These are phyloP conservation scores for Bujurquina vittata DNA, from an alignment of 2,113 vertebrate species.

Conservation along the genomic window DNA sequence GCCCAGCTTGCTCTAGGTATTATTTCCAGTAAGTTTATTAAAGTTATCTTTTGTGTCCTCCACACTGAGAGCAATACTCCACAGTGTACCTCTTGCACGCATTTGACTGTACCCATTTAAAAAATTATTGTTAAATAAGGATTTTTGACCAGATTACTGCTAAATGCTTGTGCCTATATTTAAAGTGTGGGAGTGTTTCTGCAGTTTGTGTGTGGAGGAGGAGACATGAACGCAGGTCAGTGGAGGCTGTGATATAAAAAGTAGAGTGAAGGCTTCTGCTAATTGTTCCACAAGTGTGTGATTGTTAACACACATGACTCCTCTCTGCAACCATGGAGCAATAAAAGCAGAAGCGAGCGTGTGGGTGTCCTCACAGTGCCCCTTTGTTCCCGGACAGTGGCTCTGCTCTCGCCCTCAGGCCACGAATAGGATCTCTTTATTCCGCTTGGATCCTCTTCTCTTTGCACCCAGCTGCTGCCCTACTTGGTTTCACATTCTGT, in stretches of 20 bases:
- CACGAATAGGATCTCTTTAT: slow-evolving; percentile 56
- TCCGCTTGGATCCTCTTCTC: slow-evolving; percentile 55
- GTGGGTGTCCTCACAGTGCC: slow-evolving; percentile 17
- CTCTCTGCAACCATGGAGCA: background rate
- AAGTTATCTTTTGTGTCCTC: background rate
- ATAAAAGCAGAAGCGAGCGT: slow-evolving; percentile 44
- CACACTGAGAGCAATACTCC: background rate
- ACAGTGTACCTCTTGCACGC: background rate
- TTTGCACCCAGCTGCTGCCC: slow-evolving; percentile 54
- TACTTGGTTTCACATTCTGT: slow-evolving; percentile 58
- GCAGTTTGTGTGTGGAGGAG: background rate
- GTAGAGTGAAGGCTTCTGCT: slow-evolving; percentile 5
- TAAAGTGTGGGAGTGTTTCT: background rate
- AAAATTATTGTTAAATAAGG: background rate
- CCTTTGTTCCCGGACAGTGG: slow-evolving; percentile 40
- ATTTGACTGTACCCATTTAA: background rate
- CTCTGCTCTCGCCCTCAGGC: slow-evolving; percentile 21
- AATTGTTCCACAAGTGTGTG: slow-evolving; percentile 5
- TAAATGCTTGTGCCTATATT: background rate
- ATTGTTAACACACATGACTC: background rate
- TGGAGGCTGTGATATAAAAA: slow-evolving; percentile 14
- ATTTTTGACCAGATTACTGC: background rate
- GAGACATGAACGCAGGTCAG: background rate
- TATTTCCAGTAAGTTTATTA: background rate
- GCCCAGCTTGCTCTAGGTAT: background rate